Base-by-base conservation (phyloP, 2,888 invertebrate genomes). In the Drosophila birchii region DNA sequence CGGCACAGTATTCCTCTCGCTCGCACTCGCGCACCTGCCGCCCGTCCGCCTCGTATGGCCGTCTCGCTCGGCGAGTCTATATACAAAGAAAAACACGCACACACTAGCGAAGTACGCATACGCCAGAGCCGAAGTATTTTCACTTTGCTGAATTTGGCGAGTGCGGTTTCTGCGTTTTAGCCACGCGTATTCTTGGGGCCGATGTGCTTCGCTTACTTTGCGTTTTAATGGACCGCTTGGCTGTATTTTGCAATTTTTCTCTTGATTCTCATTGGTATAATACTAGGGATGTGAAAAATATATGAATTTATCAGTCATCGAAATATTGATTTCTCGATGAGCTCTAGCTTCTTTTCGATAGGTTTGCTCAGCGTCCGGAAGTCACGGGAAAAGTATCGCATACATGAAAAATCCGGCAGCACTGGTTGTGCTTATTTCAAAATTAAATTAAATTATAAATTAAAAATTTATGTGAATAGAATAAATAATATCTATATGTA, bases 61-160 rank as follows among this genome's bases (percentile, higher is more conserved):
- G 68, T 78, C 76, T 76, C 83, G 43, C 57, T 85, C 70, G 75
- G 51, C 76, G 71, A 78, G 80, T 86, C 83, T 82, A 88, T 89
- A 86, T 88, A 89, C 90, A 89, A 86, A 89, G 86, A 89, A 89
- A 85, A 88, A 89, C 85, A 85, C 76, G 64, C 85, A 81, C 67
- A 77, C 74, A 78, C 59, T 38, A 67, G 44, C 85, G 60, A 51
- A 54, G 58, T 66, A 76, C 58, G 60, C 81, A 69, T 68, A 75
- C 43, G 76, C 55, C 66, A 75, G 62, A 86, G 87, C 89, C 89
- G 83, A 87, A 75, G 61, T 74, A 84, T 76, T 89, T 84, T 84
- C 89, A 85, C 82, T 87, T 81, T 77, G 60, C 76, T 70, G 51
- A 56, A 77, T 60, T 73, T 29, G n/a, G 56, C 39, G 36, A 54